Percentiles rank a stretch among this genome's conserved stretches.
Evolutionary conservation across 2,888 invertebrate species (phyloP).

Genomic region (Hydroisotoma schaefferi): DNA sequence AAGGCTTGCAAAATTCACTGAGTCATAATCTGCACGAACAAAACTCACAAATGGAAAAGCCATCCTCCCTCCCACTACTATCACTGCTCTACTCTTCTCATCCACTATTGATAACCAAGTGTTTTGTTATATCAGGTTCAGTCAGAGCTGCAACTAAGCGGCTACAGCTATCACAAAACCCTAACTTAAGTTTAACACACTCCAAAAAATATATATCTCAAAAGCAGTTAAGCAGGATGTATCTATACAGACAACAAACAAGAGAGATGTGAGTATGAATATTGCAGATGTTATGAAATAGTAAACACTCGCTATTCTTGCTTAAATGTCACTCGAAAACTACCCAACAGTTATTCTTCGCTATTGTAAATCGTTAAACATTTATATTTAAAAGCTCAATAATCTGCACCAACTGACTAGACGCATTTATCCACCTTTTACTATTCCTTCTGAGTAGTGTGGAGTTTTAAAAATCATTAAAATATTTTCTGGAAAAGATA

Average conservation of each 20-base stretch:
- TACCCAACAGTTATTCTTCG: neutral
- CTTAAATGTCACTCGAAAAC: neutral
- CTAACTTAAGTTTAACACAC: neutral
- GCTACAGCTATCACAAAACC: neutral
- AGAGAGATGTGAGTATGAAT: neutral
- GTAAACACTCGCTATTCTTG: neutral
- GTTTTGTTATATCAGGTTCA: too few species aligned
- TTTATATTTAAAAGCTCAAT: neutral
- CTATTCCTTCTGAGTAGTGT: too few species aligned
- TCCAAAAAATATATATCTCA: neutral
- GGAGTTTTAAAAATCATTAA: too few species aligned
- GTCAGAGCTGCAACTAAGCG: too few species aligned
- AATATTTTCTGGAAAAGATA: too few species aligned
- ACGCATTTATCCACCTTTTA: too few species aligned
- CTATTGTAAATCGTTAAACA: neutral
- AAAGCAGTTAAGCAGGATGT: neutral
- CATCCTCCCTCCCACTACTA: conserved; percentile 3
- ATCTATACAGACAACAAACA: too few species aligned
- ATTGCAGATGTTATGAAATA: conserved; percentile 4
- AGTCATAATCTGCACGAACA: neutral
- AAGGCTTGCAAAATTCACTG: neutral
- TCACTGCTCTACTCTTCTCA: too few species aligned
- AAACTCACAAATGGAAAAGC: neutral
- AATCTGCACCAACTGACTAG: too few species aligned
- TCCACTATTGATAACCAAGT: too few species aligned